phyloP scores from a whole-genome alignment of 2,888 invertebrate species.

The Acronicta psi region DNA sequence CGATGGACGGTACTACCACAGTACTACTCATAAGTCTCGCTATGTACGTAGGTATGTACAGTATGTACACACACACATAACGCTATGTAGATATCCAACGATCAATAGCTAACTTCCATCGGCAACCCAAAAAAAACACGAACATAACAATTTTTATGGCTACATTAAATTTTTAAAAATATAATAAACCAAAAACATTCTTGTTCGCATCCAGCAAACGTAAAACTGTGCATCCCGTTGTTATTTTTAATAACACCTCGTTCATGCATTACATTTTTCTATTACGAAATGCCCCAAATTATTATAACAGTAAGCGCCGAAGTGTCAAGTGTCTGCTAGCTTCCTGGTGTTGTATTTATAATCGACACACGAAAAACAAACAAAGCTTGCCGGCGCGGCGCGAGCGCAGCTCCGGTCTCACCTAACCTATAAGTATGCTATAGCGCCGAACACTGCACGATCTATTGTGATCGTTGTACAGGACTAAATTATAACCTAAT shows the following conservation, averaged over 20 bases:
- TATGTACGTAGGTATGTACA: constrained; percentile 13
- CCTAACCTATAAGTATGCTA: constrained; percentile 51
- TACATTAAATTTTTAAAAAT: constrained; percentile 44
- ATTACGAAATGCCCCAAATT: constrained; percentile 58
- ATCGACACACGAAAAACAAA: constrained; percentile 86
- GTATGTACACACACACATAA: constrained; percentile 5
- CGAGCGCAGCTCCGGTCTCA: constrained; percentile 39
- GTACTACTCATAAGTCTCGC: constrained; percentile 42
- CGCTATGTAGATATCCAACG: constrained; percentile 1
- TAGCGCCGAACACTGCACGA: constrained; percentile 36
- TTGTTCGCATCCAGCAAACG: constrained; percentile 16
- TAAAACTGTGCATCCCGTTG: constrained; percentile 36
- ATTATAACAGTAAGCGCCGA: constrained; percentile 56
- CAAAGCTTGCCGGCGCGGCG: constrained; percentile 72
- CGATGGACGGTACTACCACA: too few relatives aligned
- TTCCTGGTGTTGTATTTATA: constrained; percentile 86
- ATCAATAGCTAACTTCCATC: constrained; percentile 37
- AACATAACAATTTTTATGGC: constrained; percentile 30
- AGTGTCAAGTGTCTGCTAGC: constrained; percentile 74
- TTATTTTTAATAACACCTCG: constrained; percentile 48
- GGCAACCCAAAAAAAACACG: constrained; percentile 30
- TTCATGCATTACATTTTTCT: constrained; percentile 46
- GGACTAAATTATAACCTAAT: constrained; percentile 54
- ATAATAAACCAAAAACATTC: constrained; percentile 34
- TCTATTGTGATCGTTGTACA: constrained; percentile 54